phyloP scores from a whole-genome alignment of 2,113 vertebrate genomes.

The Todiramphus saurophagus region DNA sequence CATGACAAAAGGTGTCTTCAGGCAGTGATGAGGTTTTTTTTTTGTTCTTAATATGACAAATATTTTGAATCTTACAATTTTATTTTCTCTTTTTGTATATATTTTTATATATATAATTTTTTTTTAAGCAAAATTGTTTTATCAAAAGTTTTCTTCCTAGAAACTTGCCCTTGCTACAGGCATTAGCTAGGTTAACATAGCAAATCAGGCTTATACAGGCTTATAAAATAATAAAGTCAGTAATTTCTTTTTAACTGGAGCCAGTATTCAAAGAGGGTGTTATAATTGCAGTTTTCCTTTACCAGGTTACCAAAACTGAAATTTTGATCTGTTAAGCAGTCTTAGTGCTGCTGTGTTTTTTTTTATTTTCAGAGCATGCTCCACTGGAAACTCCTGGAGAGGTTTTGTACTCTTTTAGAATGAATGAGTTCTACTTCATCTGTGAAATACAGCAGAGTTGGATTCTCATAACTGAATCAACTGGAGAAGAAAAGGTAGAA shows the following conservation, averaged over 20 bases:
- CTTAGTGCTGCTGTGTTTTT: not conserved
- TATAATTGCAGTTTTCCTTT: not conserved
- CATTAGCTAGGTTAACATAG: not conserved
- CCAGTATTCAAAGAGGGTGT: not conserved
- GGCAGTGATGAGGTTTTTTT: not conserved
- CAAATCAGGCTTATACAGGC: not conserved
- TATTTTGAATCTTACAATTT: not conserved
- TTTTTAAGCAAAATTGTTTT: not conserved
- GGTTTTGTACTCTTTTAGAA: not conserved
- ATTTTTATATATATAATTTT: not conserved
- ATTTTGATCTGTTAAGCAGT: not conserved
- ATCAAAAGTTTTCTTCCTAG: not conserved
- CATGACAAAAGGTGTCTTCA: not conserved
- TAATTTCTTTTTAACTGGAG: not conserved
- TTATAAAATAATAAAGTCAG: not conserved
- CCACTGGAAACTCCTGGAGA: not conserved
- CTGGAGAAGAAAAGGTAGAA: not conserved
- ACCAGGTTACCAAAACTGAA: not conserved
- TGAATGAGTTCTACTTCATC: not conserved
- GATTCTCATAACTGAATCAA: not conserved
- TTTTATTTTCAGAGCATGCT: not conserved
- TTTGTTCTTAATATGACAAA: not conserved
- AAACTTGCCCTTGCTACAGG: not conserved
- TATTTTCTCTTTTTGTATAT: rapidly evolving
- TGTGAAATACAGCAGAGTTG: not conserved